Base-by-base conservation (phyloP, 2,113 vertebrate genomes). In the Plotosus lineatus region DNA sequence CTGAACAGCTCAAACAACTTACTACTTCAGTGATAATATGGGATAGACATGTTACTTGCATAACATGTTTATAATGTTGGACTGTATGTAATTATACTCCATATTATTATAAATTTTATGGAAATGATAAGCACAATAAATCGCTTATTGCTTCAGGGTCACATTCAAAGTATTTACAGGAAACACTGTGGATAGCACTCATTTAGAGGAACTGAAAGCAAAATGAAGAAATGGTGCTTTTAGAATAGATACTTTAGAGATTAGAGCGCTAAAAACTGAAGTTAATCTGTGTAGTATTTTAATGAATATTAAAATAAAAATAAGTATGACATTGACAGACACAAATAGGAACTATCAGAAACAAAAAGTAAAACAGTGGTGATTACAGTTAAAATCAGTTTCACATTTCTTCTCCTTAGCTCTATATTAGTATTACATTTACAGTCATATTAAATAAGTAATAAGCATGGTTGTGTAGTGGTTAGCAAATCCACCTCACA, bases 1-100 rank as follows among this genome's bases (percentile, higher is more conserved):
- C 5, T 58, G 6, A 65, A 42, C 23, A 36, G 36, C 7, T 77
- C 77, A 48, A 79, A 5, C 23, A 77, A 63, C 28, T 75, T 75
- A 46, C 36, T 58, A 10, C 68, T 76, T 63, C 36, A 81, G 23
- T 72, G 17, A 81, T 42, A 77, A 2, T 42, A 40, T 6, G 5
- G 11, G 2, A 23, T 5, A 55, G 7, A 55, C 15, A 21, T 69
- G 17, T 12, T 38, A 28, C 7, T 36, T 1, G 1, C 11, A 53
- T 51, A 58, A 31, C n/a, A 26, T 23, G 36, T n/a, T 6, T 1
- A 38, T 38, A 38, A 26, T 31, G 58, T 33, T 61, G 4, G 28
- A 31, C 12, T 33, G 15, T 15, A 61, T 61, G n/a, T 61, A 61
- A 61, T 8, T 14, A 61, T 33, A 31, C 31, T 58, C 28, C n/a